These are phyloP conservation scores for Cancer borealis DNA, from an alignment of 2,888 invertebrate genomes.

Conservation along the genomic window DNA sequence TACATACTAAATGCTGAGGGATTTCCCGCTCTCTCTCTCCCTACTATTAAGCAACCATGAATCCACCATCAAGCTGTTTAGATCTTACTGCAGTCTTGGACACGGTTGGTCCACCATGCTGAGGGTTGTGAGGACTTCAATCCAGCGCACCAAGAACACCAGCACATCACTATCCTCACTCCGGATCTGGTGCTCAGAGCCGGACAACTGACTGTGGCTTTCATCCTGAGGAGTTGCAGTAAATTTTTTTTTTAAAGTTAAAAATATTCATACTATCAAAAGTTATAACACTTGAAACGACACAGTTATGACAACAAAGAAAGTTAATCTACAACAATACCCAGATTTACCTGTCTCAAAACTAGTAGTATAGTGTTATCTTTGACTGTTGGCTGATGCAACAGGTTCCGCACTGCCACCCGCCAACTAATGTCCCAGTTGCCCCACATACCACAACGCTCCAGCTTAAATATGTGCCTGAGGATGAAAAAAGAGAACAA, in stretches of 20 bases:
- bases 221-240: conserved; percentile 57
- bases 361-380: conserved; percentile 85
- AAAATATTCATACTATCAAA: neutral
- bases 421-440: conserved; percentile 90
- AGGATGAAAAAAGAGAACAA: conserved; percentile 77
- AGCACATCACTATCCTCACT: conserved; percentile 67
- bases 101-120: conserved; percentile 74
- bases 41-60: neutral
- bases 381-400: conserved; percentile 84
- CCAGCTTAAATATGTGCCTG: conserved; percentile 88
- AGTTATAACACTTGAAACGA: neutral
- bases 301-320: neutral
- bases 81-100: conserved; percentile 54
- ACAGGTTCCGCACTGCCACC: conserved; percentile 86
- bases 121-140: conserved; percentile 72
- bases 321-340: neutral
- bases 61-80: neutral
- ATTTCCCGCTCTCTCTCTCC: neutral
- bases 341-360: conserved; percentile 85
- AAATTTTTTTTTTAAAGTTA: neutral
- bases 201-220: conserved; percentile 61
- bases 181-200: conserved; percentile 63
- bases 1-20: neutral
- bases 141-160: conserved; percentile 65
- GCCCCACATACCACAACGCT: conserved; percentile 86